phyloP scores from a whole-genome alignment of 1,140 invertebrate genomes.

The Drosophila varians region DNA sequence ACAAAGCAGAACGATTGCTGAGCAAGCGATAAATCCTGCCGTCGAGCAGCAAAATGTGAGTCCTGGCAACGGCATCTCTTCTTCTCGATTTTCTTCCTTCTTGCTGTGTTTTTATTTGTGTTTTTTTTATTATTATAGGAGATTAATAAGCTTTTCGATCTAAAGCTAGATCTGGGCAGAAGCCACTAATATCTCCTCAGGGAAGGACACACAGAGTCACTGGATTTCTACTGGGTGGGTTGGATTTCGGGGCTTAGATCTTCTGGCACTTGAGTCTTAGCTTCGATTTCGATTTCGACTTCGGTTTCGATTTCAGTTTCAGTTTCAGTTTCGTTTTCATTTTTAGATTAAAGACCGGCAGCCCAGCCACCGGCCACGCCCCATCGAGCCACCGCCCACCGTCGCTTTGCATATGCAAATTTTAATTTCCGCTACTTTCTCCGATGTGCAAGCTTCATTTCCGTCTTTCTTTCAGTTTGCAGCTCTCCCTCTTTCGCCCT shows the following conservation, averaged over 20 bases:
- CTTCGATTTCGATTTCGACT: not conserved
- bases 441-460: slow-evolving; percentile 76
- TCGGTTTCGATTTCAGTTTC: not conserved
- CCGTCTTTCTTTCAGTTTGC: slow-evolving; percentile 42
- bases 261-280: slow-evolving; percentile 48
- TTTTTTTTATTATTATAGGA: not conserved
- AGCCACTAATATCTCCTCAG: not conserved
- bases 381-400: slow-evolving; percentile 8
- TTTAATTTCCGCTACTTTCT: slow-evolving; percentile 80
- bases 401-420: slow-evolving; percentile 65
- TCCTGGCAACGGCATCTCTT: slow-evolving; percentile 66
- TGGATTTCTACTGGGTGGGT: slow-evolving; percentile 21
- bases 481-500: not conserved
- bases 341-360: slow-evolving; percentile 5
- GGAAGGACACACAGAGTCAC: not conserved
- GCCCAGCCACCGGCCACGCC: slow-evolving; percentile 7
- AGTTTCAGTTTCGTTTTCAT: not conserved
- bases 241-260: slow-evolving; percentile 45
- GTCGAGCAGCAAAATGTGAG: slow-evolving; percentile 71
- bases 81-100: not conserved
- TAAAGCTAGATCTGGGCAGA: not conserved
- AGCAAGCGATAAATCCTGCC: slow-evolving; percentile 82
- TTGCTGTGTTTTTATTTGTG: not conserved
- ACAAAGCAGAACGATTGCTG: slow-evolving; percentile 83
- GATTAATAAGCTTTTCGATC: not conserved